phyloP scores from a whole-genome alignment of 1,140 invertebrate genomes.

The Drosophila parabipectinata region DNA sequence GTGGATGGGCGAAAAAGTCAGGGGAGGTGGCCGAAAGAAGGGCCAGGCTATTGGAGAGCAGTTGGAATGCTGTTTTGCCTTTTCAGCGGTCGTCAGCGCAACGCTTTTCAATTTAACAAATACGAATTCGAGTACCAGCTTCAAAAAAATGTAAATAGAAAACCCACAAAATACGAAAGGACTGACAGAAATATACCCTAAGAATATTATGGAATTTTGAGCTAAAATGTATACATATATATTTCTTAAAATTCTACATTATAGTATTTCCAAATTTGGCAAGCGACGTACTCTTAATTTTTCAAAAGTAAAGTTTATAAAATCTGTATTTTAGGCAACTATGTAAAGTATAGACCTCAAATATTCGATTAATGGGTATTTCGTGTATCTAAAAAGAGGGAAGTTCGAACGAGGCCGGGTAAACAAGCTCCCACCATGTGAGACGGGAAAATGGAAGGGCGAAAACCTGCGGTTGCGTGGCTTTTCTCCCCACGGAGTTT shows the following conservation, averaged over 20 bases:
- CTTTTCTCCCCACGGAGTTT: slow-evolving; percentile 33
- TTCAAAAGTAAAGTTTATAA: too few relatives aligned
- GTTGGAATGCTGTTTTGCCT: slow-evolving; percentile 55
- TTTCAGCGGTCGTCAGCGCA: slow-evolving; percentile 57
- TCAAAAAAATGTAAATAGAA: slow-evolving; percentile 25
- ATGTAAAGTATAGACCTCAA: too few relatives aligned
- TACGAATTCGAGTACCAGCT: slow-evolving; percentile 49
- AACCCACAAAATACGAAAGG: neutral
- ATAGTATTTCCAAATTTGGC: too few relatives aligned
- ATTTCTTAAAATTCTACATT: too few relatives aligned
- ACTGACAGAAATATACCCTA: slow-evolving; percentile 1
- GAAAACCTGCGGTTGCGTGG: slow-evolving; percentile 44
- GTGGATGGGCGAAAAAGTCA: neutral
- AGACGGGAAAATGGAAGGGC: slow-evolving; percentile 17
- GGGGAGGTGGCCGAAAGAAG: neutral
- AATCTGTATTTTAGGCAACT: too few relatives aligned
- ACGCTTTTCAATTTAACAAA: slow-evolving; percentile 76
- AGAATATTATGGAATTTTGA: too few relatives aligned
- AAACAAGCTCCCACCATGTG: slow-evolving; percentile 58
- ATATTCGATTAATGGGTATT: neutral
- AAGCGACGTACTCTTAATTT: too few relatives aligned
- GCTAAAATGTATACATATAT: too few relatives aligned
- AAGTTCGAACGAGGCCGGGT: slow-evolving; percentile 27
- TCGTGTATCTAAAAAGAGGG: neutral
- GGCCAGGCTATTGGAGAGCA: slow-evolving; percentile 15